Evolutionary conservation across 1,140 invertebrate genomes (phyloP).

Genomic region (Apis cerana): DNA sequence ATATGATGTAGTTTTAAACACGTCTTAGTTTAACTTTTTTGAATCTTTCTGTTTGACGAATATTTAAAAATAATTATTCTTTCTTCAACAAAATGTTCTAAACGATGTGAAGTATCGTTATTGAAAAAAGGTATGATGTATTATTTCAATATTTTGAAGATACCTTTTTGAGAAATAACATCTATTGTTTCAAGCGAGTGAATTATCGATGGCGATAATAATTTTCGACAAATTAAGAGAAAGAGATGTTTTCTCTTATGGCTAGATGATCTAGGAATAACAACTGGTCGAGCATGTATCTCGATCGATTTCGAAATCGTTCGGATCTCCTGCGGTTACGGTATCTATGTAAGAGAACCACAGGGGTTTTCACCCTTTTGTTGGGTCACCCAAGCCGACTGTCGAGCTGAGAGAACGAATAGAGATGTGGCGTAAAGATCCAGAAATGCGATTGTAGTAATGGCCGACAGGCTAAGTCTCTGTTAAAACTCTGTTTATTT

Average conservation of each 20-base stretch:
- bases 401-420: conserved; percentile 64
- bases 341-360: conserved; percentile 62
- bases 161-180: not conserved
- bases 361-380: conserved; percentile 70
- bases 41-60: no score
- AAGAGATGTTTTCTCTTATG: not conserved
- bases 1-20: no score
- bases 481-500: conserved; percentile 48
- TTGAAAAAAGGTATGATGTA: no score
- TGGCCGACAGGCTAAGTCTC: conserved; percentile 55
- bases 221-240: conserved; percentile 7
- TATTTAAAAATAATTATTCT: no score
- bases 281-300: no score
- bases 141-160: no score
- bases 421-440: conserved; percentile 72
- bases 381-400: conserved; percentile 67
- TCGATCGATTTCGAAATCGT: conserved; percentile 13
- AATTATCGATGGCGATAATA: not conserved
- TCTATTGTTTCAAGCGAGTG: not conserved
- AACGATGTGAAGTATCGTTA: no score
- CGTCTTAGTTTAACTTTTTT: no score
- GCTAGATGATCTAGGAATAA: not conserved
- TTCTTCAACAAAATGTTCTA: no score
- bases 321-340: conserved; percentile 12
- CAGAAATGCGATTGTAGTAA: conserved; percentile 67